Base-by-base conservation (phyloP, 92 coral and sea anemone genomes). In the Heteractis magnifica region DNA sequence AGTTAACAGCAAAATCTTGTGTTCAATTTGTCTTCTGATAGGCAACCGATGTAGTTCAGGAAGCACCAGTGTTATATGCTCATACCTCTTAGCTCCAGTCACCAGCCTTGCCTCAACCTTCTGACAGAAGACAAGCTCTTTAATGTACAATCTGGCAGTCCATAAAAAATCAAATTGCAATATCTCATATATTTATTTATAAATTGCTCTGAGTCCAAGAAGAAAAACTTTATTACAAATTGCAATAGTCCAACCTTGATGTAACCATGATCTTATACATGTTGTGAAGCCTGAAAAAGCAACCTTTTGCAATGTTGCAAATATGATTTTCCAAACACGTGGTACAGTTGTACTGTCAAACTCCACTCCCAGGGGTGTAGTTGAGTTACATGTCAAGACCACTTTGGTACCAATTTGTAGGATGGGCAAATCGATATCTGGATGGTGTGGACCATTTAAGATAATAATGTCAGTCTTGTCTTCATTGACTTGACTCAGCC, bases 41-140 rank as follows among this genome's bases (percentile, higher is more conserved):
- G 81, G 81, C 51, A 78, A 78, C 81, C 65, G 51, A 56, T 78
- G 81, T 23, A 78, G 81, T 51, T 48, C 4, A 18, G 6, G 49
- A 19, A 53, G 23, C 13, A 77, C 41, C 3, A 59, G 65, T 44
- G 81, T 77, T 5, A 77, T 78, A 78, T 78, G 81, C 12, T 75
- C 34, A 44, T 77, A n/a, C 4, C 26, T 77, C 20, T 8, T 18
- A 8, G 80, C 48, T 77, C 80, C 55, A 5, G 64, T 49, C 12
- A 77, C 6, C 26, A 77, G 49, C 80, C 80, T 12, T 77, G 80
- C 80, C 11, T 65, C 80, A 77, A 34, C 49, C 80, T 34, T 77
- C 56, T 77, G 80, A 77, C 80, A 77, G 80, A 77, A 14, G 59
- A 19, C 51, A 77, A 77, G 80, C 80, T 77, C 11, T 26, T 77